Conservation (phyloP, 1,140 invertebrate species). For the Solenopsis invicta region DNA sequence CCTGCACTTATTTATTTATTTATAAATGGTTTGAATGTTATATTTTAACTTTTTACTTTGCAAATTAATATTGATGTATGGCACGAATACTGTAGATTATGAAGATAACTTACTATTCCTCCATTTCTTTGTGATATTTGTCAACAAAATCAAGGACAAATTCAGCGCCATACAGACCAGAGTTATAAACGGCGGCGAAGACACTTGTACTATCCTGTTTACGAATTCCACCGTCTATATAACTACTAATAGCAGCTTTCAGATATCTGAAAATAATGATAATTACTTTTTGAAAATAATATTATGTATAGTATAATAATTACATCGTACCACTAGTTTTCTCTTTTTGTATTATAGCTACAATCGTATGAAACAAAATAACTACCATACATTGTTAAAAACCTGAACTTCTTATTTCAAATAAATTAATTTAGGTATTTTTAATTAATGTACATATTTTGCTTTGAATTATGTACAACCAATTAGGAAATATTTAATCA, state of each 20-base stretch:
- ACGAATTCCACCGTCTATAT: constrained; percentile 89
- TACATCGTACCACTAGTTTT: not conserved
- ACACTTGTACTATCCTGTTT: constrained; percentile 91
- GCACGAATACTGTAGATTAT: not conserved
- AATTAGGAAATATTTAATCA: not conserved
- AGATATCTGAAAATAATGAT: constrained; percentile 86
- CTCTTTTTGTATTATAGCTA: not conserved
- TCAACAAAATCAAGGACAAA: constrained; percentile 90
- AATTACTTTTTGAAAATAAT: not conserved
- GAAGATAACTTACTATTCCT: constrained; percentile 87
- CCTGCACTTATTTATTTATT: not conserved
- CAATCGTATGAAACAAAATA: not conserved
- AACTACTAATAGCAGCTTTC: constrained; percentile 87
- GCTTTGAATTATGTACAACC: not conserved
- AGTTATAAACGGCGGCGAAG: constrained; percentile 88
- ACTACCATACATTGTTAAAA: not conserved
- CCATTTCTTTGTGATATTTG: constrained; percentile 88
- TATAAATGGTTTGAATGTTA: not conserved
- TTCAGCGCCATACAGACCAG: constrained; percentile 88
- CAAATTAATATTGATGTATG: not conserved
- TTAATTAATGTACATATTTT: not conserved
- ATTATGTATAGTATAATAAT: not conserved
- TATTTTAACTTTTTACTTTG: not conserved
- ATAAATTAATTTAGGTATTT: no score
- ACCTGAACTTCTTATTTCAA: not conserved